These are phyloP conservation scores for Ceriagrion tenellum DNA, from an alignment of 2,888 invertebrate species.

Conservation along the genomic window DNA sequence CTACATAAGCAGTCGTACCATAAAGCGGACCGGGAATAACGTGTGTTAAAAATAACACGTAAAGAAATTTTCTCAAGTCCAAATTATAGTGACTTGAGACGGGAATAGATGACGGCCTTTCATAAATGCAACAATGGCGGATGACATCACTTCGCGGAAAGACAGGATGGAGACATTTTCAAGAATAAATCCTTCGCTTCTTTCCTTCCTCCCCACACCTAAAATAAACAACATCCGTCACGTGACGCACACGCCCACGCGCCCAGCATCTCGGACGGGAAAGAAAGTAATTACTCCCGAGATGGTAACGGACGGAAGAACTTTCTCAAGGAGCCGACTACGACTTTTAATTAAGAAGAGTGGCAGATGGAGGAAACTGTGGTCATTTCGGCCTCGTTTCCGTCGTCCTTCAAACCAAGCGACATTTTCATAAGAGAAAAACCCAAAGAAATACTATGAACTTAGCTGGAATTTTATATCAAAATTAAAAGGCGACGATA, in stretches of 20 bases:
- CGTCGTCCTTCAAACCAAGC: not conserved
- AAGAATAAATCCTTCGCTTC: no score
- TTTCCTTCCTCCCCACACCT: no score
- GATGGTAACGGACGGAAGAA: not conserved
- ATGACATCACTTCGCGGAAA: not conserved
- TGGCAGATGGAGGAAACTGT: not conserved
- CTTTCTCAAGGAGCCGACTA: not conserved
- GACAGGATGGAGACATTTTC: not conserved
- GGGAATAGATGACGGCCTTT: not conserved
- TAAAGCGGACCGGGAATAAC: no score
- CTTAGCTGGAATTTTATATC: not conserved
- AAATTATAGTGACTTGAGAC: no score
- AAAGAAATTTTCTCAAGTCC: no score
- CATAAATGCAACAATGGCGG: no score
- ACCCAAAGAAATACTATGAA: not conserved
- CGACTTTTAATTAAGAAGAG: not conserved
- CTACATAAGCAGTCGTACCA: no score
- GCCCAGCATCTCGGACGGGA: not conserved
- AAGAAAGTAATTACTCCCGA: slow-evolving; percentile 7
- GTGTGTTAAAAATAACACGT: no score
- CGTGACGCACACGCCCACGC: not conserved
- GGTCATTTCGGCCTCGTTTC: not conserved
- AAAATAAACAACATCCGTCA: not conserved
- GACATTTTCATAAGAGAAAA: not conserved
- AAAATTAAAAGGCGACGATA: no score